Evolutionary conservation across 2,113 vertebrate species (phyloP).

Genomic region (Myrmophylax atrothorax): DNA sequence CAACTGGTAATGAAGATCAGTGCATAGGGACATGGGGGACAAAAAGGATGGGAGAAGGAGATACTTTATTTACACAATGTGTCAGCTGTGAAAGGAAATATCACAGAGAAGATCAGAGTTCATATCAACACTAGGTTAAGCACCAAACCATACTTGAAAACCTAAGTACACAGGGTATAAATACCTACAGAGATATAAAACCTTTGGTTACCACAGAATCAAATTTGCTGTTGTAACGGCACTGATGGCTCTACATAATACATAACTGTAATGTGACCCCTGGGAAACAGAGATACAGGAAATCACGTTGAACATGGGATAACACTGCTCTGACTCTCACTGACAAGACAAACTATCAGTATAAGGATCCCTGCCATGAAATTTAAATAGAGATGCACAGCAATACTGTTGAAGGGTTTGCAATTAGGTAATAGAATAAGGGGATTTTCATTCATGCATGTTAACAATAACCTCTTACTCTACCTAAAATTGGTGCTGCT

Average conservation of each 20-base stretch:
- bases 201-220: not conserved
- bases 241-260: not conserved
- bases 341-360: not conserved
- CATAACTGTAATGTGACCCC: not conserved
- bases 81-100: not conserved
- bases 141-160: not conserved
- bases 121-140: not conserved
- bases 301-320: not conserved
- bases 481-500: not conserved
- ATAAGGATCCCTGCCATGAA: not conserved
- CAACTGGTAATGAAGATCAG: not conserved
- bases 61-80: not conserved
- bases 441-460: not conserved
- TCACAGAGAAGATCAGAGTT: not conserved
- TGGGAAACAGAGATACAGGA: not conserved
- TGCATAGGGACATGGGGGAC: not conserved
- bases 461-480: not conserved
- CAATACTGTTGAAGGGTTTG: not conserved
- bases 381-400: not conserved
- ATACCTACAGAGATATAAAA: accelerated
- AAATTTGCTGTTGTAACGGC: not conserved
- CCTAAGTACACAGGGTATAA: not conserved
- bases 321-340: not conserved
- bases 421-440: accelerated
- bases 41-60: not conserved